phyloP scores from a whole-genome alignment of 2,113 vertebrate genomes.

The Oreotrochilus melanogaster region DNA sequence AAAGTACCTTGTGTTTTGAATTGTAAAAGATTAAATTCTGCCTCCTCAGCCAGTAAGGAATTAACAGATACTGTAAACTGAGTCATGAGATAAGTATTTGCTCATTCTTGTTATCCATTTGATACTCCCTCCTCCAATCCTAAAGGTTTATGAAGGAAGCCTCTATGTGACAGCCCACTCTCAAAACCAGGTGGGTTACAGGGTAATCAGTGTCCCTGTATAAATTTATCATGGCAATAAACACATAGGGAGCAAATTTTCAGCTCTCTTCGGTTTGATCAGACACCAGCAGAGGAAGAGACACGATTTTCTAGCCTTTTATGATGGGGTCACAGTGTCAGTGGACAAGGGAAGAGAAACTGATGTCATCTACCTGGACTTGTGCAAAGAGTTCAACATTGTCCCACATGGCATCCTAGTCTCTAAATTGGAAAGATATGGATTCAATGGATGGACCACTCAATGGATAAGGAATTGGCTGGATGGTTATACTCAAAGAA shows the following conservation, averaged over 20 bases:
- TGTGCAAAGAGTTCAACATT: too few relatives aligned
- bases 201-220: background rate
- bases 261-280: background rate
- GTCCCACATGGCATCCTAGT: too few relatives aligned
- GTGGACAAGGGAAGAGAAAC: too few relatives aligned
- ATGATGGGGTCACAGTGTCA: too few relatives aligned
- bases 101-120: background rate
- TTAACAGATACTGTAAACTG: background rate
- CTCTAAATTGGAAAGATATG: too few relatives aligned
- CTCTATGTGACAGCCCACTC: slow-evolving; percentile 49
- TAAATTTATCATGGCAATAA: background rate
- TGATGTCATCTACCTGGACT: too few relatives aligned
- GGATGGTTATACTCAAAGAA: too few relatives aligned
- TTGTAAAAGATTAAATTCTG: background rate
- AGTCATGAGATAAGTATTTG: background rate
- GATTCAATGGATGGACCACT: too few relatives aligned
- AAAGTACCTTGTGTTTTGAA: background rate
- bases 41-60: background rate
- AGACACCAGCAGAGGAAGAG: background rate
- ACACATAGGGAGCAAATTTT: background rate
- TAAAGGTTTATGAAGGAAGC: background rate
- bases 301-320: too few relatives aligned
- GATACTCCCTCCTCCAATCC: background rate
- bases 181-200: background rate
- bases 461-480: too few relatives aligned